Percentiles rank a stretch among this genome's conserved stretches.
phyloP scores from a whole-genome alignment of 1,140 invertebrate genomes.

The Drosophila kohkoa region DNA sequence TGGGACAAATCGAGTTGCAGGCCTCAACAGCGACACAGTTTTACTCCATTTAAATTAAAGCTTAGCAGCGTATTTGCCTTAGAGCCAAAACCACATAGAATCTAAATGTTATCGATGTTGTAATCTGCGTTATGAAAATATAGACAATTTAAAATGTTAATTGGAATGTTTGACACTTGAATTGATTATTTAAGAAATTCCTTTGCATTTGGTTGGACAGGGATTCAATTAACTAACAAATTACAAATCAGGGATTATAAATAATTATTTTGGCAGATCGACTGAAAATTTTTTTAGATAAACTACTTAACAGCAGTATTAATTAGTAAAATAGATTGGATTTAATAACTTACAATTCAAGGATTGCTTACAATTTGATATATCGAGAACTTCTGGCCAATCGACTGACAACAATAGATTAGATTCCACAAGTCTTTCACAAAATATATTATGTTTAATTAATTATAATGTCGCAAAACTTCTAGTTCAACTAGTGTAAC shows the following conservation, averaged over 20 bases:
- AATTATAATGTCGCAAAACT: not conserved
- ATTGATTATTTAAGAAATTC: not conserved
- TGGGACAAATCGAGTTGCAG: conserved; percentile 98
- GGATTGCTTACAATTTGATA: too few species aligned
- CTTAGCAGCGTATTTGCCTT: not conserved
- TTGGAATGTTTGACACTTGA: not conserved
- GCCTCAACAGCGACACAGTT: conserved; percentile 90
- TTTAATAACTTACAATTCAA: too few species aligned
- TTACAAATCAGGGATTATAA: too few species aligned
- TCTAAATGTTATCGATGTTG: conserved; percentile 7
- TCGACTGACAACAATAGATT: too few species aligned
- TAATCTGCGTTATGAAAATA: not conserved
- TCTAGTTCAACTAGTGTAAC: not conserved
- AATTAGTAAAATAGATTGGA: too few species aligned
- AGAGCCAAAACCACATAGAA: not conserved
- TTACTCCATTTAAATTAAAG: conserved; percentile 76
- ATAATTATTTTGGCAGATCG: too few species aligned
- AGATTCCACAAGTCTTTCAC: too few species aligned
- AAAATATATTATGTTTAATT: not conserved
- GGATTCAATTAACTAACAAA: too few species aligned
- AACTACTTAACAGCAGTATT: too few species aligned
- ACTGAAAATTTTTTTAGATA: too few species aligned
- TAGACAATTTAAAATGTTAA: not conserved
- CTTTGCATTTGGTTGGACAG: too few species aligned
- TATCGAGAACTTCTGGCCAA: too few species aligned